A percentile compares a stretch with the other conserved stretches of the same genome.
These are phyloP conservation scores for Pseudocheirus occidentalis DNA, from an alignment of 2,797 vertebrate genomes.

Conservation along the genomic window DNA sequence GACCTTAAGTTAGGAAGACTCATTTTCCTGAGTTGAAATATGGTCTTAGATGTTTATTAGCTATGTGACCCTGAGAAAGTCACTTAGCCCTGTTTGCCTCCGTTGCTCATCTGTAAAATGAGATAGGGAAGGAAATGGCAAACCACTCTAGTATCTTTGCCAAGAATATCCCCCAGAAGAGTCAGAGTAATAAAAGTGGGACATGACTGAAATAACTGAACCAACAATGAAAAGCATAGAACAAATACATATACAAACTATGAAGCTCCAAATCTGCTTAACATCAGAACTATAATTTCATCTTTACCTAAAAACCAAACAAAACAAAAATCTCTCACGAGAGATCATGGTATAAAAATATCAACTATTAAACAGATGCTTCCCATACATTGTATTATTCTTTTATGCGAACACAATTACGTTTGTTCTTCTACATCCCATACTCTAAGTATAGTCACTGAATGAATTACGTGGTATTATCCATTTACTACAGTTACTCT, in stretches of 20 bases:
- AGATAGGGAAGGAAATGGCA: background rate
- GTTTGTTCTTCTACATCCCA: background rate
- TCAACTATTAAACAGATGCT: background rate
- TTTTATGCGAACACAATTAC: background rate
- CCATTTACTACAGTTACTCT: background rate
- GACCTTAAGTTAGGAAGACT: background rate
- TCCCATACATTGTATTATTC: background rate
- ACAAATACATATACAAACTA: background rate
- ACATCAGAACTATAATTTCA: background rate
- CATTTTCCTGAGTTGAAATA: background rate
- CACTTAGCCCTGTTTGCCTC: background rate
- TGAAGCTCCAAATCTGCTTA: background rate
- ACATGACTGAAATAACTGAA: background rate
- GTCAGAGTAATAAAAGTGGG: background rate
- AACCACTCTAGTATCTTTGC: background rate
- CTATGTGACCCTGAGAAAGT: background rate
- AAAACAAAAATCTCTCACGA: background rate
- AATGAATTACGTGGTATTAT: background rate
- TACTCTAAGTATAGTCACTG: background rate
- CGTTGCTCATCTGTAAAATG: background rate
- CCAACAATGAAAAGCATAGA: background rate
- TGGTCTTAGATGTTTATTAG: background rate
- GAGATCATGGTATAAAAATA: background rate
- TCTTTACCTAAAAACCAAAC: background rate
- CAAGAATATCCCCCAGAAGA: background rate